Base-by-base conservation (phyloP, 2,888 invertebrate species). In the Amblyteles armatorius region DNA sequence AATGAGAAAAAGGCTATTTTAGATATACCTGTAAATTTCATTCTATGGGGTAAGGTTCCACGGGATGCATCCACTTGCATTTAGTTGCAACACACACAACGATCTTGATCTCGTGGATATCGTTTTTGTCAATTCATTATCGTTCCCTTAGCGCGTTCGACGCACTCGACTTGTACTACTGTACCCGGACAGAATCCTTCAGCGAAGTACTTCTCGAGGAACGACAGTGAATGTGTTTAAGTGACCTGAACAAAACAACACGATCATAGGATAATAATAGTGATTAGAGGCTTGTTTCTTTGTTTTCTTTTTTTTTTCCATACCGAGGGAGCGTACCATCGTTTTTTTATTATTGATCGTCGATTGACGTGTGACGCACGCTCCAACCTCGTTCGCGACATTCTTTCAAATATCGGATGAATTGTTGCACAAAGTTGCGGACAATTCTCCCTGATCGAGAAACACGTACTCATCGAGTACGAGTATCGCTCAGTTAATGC, bases 91-190 rank as follows among this genome's bases (percentile, higher is more conserved):
- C 93, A 94, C 94, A 94, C 94, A 94, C 93, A 94, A 94, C 94
- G 94, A 94, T 93, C 94, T 94, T 93, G 94, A 94, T 94, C 94
- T 94, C 94, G 92, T 94, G 94, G 93, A 93, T 94, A 94, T 94
- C 94, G 94, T 94, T 94, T 82, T 85, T 88, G 84, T 88, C 80
- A 83, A 90, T 93, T 94, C 93, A 93, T 93, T 93, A 93, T 93
- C 93, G 93, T 93, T 93, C 92, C 93, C 91, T 79, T 67, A 84
- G 83, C 83, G 86, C 85, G 84, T 80, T 86, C 63, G 80, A 80
- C 86, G 79, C 85, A 60, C 74, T 87, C 83, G 84, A 85, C 81
- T 84, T 83, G 80, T 86, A 83, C 82, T 84, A 83, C 63, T 86
- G 71, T 80, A 84, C 87, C 86, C 85, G 87, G 86, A 87, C 81